Evolutionary conservation across 2,888 invertebrate genomes (phyloP).

Genomic region (Lampropteryx suffumata): DNA sequence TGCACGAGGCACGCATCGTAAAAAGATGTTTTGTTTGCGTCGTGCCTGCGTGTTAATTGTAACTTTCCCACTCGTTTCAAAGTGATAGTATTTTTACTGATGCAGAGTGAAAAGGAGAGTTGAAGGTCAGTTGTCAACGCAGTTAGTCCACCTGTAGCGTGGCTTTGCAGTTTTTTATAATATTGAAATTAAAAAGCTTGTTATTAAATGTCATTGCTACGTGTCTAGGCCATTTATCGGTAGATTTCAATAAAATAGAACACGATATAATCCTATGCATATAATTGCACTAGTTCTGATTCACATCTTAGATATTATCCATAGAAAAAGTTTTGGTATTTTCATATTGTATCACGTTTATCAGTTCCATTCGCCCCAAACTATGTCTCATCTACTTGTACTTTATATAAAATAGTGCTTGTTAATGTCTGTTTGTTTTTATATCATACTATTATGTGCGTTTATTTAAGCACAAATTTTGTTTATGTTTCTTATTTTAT

Average conservation of each 20-base stretch:
- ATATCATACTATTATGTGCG: constrained; percentile 44
- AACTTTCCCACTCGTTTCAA: too few species aligned
- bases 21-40: too few species aligned
- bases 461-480: constrained; percentile 52
- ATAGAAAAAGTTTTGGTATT: constrained; percentile 9
- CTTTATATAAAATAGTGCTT: constrained; percentile 43
- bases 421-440: constrained; percentile 50
- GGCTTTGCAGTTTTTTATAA: constrained; percentile 26
- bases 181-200: constrained; percentile 19
- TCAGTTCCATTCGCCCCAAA: constrained; percentile 10
- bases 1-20: too few species aligned
- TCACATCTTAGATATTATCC: constrained; percentile 3
- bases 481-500: constrained; percentile 30
- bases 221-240: constrained; percentile 16
- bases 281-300: constrained; percentile 25
- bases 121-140: not conserved
- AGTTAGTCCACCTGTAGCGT: constrained; percentile 16
- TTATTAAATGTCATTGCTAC: constrained; percentile 24
- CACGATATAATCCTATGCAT: constrained; percentile 20
- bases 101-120: too few species aligned
- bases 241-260: constrained; percentile 17
- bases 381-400: constrained; percentile 27
- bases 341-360: constrained; percentile 7
- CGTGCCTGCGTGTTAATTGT: too few species aligned
- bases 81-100: not conserved